phyloP scores from a whole-genome alignment of 1,140 invertebrate species.

The Atta cephalotes region DNA sequence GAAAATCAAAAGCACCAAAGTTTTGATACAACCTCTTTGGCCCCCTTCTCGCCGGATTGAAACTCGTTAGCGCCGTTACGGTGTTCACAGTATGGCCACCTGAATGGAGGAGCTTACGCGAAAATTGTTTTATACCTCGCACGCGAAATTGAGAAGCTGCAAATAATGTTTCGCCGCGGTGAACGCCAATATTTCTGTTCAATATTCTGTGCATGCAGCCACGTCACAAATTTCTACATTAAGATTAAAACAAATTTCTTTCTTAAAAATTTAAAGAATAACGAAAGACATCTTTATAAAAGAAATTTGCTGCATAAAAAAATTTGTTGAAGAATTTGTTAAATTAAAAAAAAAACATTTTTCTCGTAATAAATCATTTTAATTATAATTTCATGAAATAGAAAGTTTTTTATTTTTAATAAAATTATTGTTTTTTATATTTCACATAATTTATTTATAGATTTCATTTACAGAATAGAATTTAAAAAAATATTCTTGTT shows the following conservation, averaged over 20 bases:
- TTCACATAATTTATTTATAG: background rate
- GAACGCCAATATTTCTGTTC: slow-evolving; percentile 42
- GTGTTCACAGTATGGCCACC: slow-evolving; percentile 69
- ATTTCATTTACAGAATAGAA: background rate
- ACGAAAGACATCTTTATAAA: background rate
- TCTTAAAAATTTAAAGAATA: background rate
- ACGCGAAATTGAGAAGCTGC: slow-evolving; percentile 63
- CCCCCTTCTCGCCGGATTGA: slow-evolving; percentile 46
- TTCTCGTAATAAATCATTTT: background rate
- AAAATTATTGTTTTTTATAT: background rate
- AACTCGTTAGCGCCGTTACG: slow-evolving; percentile 72
- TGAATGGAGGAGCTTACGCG: slow-evolving; percentile 68
- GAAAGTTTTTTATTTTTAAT: background rate
- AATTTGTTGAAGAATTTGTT: background rate
- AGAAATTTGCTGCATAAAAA: background rate
- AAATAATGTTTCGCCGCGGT: slow-evolving; percentile 68
- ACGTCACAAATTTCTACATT: background rate
- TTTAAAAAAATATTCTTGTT: background rate
- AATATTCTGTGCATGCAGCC: background rate
- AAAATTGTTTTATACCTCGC: slow-evolving; percentile 69
- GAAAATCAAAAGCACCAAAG: slow-evolving; percentile 58
- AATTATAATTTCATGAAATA: background rate
- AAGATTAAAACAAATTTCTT: slow-evolving; percentile 8
- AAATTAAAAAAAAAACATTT: slow-evolving; percentile 1
- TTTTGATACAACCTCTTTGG: slow-evolving; percentile 49